phyloP scores from a whole-genome alignment of 2,888 invertebrate species.

The Malacosoma neustria region DNA sequence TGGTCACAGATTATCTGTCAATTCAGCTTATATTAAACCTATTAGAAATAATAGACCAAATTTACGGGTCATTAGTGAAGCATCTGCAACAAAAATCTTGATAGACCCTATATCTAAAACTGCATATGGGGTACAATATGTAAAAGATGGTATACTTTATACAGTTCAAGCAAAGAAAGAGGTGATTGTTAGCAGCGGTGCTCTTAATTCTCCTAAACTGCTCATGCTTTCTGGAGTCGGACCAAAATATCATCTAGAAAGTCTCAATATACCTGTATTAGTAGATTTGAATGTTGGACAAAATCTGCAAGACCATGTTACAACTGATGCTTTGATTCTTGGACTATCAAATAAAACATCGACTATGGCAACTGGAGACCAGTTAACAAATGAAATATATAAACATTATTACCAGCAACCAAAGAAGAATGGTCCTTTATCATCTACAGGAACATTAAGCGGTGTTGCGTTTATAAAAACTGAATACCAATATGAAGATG shows the following conservation, averaged over 20 bases:
- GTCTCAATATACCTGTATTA: constrained; percentile 69
- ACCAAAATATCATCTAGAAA: constrained; percentile 67
- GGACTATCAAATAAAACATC: constrained; percentile 70
- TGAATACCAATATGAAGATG: constrained; percentile 43
- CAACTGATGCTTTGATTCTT: constrained; percentile 70
- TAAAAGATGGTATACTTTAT: constrained; percentile 50
- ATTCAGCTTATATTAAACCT: constrained; percentile 79
- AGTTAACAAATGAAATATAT: constrained; percentile 53
- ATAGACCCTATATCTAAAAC: constrained; percentile 72
- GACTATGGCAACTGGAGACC: constrained; percentile 47
- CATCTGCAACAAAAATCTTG: constrained; percentile 72
- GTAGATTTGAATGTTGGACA: constrained; percentile 80
- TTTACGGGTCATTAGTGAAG: constrained; percentile 62
- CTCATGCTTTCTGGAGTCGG: constrained; percentile 81
- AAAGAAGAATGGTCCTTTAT: constrained; percentile 64
- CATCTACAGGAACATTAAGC: constrained; percentile 70
- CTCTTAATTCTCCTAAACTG: constrained; percentile 77
- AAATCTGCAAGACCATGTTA: constrained; percentile 85
- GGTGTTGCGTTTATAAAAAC: constrained; percentile 78
- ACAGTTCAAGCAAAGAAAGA: constrained; percentile 72
- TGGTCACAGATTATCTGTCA: constrained; percentile 77
- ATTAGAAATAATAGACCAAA: constrained; percentile 71
- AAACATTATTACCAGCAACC: constrained; percentile 47
- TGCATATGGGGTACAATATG: constrained; percentile 54
- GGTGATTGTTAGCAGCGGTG: constrained; percentile 76